Percentiles rank a stretch among this genome's conserved stretches.
These are phyloP conservation scores for Zaprionus taronus DNA, from an alignment of 1,140 invertebrate species.

Conservation along the genomic window DNA sequence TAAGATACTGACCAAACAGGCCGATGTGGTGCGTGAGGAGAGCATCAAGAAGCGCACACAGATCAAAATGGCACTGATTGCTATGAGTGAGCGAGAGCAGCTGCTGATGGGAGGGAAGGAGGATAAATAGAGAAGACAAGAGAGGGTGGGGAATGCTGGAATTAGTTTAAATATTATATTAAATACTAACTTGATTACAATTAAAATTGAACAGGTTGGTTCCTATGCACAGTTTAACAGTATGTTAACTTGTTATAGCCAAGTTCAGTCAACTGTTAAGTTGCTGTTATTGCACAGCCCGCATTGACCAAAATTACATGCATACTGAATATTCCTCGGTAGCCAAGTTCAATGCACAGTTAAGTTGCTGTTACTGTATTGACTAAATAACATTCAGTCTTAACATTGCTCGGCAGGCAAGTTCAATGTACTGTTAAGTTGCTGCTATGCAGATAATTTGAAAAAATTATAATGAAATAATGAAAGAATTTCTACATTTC, in stretches of 20 bases:
- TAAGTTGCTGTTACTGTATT: no score
- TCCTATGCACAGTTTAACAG: not conserved
- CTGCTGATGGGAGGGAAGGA: constrained; percentile 19
- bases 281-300: no score
- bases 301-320: no score
- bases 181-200: not conserved
- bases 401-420: no score
- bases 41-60: constrained; percentile 90
- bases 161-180: not conserved
- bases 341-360: no score
- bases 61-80: constrained; percentile 91
- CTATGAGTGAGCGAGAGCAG: constrained; percentile 87
- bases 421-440: no score
- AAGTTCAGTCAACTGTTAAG: no score
- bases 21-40: constrained; percentile 87
- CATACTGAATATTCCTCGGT: no score
- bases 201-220: not conserved
- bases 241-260: not conserved
- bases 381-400: no score
- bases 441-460: no score
- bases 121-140: not conserved
- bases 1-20: constrained; percentile 87
- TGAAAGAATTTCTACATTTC: not conserved
- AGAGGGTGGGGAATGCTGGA: not conserved
- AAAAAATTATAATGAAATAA: no score